Evolutionary conservation across 2,797 vertebrate species (phyloP), one percentile per base, ranked within the genome.

Genomic region (Oreochromis mossambicus): DNA sequence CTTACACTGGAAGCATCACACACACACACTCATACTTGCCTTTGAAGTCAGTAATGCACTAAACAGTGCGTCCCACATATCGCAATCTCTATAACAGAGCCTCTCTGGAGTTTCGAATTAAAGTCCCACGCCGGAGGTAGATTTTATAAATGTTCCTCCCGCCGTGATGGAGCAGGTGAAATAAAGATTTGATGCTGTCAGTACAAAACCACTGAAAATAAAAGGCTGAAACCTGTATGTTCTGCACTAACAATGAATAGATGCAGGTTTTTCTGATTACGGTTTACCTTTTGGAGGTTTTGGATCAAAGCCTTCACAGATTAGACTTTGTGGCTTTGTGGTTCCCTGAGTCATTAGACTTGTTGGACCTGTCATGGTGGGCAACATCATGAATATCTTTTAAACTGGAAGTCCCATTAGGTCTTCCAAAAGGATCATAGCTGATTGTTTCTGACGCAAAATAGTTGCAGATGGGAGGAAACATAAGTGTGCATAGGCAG

Each of bases 51-150:
- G 3, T 90, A 79, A 92, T 92, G 83, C 38, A 86, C 8, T 19
- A 86, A 92, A 84, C 91, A 91, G 90, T 3, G 19, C 66, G 77
- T 78, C 43, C 81, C 58, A 80, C 58, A 29, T 86, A 78, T 83
- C 78, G 61, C 21, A 26, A 66, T 29, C 24, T 51, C 3, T 6
- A 61, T 36, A 75, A 70, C 61, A 34, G 79, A 86, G 73, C 13
- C 36, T 82, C n/a, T 54, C 73, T 38, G 32, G 70, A 81, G 79
- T 34, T 86, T 83, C 81, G 75, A 86, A 68, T 81, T 58, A 66
- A 66, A 84, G 48, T 79, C 70, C 79, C 48, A 87, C 48, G 2
- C 85, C 83, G 79, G 48, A 70, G 75, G 43, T 6, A 50, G 14
- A 54, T 83, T 80, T 77, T 21, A 11, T 8, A 34, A 75, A 51